A percentile compares a stretch with the other conserved stretches of the same genome.
phyloP scores from a whole-genome alignment of 2,113 vertebrate genomes.

The Pogonocichla stellata region DNA sequence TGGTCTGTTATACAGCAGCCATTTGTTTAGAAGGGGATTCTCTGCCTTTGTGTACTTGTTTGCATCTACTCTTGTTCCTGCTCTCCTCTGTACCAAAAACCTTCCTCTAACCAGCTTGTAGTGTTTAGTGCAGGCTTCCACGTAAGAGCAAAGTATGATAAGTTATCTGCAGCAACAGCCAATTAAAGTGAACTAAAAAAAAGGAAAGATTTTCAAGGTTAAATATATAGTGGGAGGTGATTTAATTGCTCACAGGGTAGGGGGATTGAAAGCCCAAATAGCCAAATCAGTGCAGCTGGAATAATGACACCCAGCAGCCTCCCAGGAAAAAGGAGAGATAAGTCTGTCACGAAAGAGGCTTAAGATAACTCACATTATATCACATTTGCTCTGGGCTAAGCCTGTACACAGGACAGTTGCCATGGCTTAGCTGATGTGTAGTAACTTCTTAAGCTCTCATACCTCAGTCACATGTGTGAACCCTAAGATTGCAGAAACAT shows the following conservation, averaged over 20 bases:
- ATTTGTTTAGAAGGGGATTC: not conserved
- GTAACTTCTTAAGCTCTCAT: not conserved
- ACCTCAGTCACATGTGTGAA: not conserved
- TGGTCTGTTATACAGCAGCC: not conserved
- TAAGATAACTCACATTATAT: slow-evolving; percentile 19
- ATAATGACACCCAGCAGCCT: not conserved
- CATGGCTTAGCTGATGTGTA: not conserved
- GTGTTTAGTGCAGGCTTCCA: not conserved
- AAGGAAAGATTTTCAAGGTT: not conserved
- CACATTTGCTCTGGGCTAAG: not conserved
- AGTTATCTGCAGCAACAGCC: not conserved
- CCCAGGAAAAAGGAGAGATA: not conserved
- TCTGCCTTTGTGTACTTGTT: not conserved
- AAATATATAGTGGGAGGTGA: not conserved
- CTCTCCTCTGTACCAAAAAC: not conserved
- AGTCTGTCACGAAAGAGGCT: not conserved
- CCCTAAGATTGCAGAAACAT: not conserved
- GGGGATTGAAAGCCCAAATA: not conserved
- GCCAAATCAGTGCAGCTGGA: not conserved
- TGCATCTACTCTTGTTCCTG: not conserved
- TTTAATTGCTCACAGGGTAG: not conserved
- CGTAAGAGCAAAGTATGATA: not conserved
- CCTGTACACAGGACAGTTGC: not conserved
- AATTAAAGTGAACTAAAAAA: not conserved
- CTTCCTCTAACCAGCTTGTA: not conserved